A percentile compares a stretch with the other conserved stretches of the same genome.
Conservation (phyloP, 2,113 vertebrate genomes). For the Saguinus imperator region DNA sequence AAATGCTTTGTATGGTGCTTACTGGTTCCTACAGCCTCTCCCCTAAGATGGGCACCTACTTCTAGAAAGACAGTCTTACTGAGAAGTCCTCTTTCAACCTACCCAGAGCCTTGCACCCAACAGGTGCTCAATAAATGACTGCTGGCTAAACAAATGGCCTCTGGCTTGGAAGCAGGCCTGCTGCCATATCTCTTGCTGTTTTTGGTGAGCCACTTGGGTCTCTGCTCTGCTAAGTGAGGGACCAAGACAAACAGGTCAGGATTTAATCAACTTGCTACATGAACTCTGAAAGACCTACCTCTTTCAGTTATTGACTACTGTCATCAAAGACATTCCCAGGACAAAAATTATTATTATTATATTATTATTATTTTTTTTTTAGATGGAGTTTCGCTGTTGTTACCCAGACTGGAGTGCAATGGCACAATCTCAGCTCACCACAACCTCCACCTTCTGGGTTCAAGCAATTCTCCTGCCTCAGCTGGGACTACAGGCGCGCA, state of each 20-base stretch:
- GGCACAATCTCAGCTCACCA: too few species aligned
- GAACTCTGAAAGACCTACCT: neutral
- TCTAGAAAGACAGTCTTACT: neutral
- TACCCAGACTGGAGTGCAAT: too few species aligned
- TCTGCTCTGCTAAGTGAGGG: neutral
- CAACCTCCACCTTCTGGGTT: too few species aligned
- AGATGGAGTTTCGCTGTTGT: too few species aligned
- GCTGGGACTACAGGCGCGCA: too few species aligned
- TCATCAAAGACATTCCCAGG: slow-evolving; percentile 14
- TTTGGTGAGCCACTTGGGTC: neutral
- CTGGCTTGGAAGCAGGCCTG: neutral
- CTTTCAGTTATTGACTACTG: neutral
- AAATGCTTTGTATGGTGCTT: neutral
- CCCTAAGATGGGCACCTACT: neutral
- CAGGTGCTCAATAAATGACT: neutral
- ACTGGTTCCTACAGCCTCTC: neutral
- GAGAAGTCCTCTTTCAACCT: neutral
- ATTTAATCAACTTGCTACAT: slow-evolving; percentile 25
- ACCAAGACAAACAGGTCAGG: neutral
- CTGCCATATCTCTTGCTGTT: neutral
- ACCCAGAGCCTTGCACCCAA: neutral
- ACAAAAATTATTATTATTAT: neutral
- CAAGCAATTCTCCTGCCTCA: too few species aligned
- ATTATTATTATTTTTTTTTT: too few species aligned
- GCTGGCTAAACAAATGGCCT: neutral